These are phyloP conservation scores for Galerucella pusilla DNA, from an alignment of 2,888 invertebrate species.

Conservation along the genomic window DNA sequence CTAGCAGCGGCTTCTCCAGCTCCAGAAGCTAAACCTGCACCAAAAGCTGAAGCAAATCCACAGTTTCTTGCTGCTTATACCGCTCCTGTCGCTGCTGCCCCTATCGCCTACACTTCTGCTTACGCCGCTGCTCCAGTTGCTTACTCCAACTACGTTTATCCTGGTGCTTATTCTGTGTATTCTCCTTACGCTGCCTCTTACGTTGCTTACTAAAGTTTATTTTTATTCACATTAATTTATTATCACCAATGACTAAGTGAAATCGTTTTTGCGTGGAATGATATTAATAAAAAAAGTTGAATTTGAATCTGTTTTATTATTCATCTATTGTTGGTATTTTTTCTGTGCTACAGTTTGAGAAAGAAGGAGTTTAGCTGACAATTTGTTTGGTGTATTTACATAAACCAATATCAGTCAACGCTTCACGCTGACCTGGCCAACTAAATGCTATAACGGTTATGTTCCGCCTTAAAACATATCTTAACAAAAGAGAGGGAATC, in stretches of 20 bases:
- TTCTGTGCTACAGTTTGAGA: no score
- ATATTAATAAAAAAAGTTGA: not conserved
- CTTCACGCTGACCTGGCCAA: no score
- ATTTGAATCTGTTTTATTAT: no score
- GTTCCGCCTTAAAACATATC: no score
- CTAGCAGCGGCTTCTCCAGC: constrained; percentile 16
- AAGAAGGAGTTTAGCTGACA: no score
- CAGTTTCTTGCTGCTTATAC: constrained; percentile 15
- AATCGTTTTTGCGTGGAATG: not conserved
- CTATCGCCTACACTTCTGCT: constrained; percentile 17
- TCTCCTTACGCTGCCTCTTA: constrained; percentile 14
- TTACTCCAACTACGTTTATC: constrained; percentile 22
- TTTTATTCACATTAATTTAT: not conserved
- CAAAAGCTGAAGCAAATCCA: constrained; percentile 14
- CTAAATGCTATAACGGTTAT: no score
- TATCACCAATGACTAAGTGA: not conserved
- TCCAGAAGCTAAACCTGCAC: constrained; percentile 21
- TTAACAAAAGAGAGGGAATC: no score
- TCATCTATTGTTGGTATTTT: no score
- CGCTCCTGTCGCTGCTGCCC: constrained; percentile 18
- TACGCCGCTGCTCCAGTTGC: constrained; percentile 24
- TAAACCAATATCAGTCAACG: no score
- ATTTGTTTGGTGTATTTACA: no score
- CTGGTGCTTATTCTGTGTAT: constrained; percentile 23
- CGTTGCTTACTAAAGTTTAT: not conserved